Base-by-base conservation (phyloP, 2,888 invertebrate genomes). In the Cheilosia scutellata region DNA sequence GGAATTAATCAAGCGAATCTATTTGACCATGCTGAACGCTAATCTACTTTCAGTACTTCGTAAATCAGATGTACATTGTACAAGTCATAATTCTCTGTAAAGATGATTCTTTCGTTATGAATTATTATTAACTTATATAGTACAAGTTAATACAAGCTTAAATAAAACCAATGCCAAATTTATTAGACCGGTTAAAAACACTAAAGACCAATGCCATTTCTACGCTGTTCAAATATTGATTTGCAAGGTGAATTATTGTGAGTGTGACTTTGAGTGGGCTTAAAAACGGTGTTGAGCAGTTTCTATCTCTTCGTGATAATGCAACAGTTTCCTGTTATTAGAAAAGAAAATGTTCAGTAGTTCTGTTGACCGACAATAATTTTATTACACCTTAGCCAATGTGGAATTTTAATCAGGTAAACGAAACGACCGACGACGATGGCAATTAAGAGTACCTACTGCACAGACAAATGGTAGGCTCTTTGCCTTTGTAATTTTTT, bases 401-500 rank as follows among this genome's bases (percentile, higher is more conserved):
- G 55, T 71, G 65, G 79, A 84, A 84, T 84, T 70, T 80, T 74
- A 84, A 75, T 70, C 75, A 84, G 75, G 51, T 66, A 76, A 44
- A 62, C 16, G 37, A 47, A 76, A 57, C 49, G 47, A 78, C 49
- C 63, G 63, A 71, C 65, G n/a, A 57, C 27, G 75, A 47, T 11
- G 77, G 70, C 80, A 75, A 84, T 84, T 83, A 84, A 65, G 79
- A 79, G 68, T 80, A 82, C 33, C 51, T 62, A 72, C 40, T 58
- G 42, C 74, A 70, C 66, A 65, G 55, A 70, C 68, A 70, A 20
- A 47, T 29, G 49, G 57, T 40, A 57, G 40, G 40, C 40, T 75
- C 53, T 79, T 58, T 51, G 65, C 60, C 65, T 65, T 66, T 42
- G 51, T 51, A 11, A 20, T 49, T 70, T 37, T 37, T 55, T 2